A percentile compares a stretch with the other conserved stretches of the same genome.
phyloP scores from a whole-genome alignment of 2,888 invertebrate species.

The Tenthredo livida region DNA sequence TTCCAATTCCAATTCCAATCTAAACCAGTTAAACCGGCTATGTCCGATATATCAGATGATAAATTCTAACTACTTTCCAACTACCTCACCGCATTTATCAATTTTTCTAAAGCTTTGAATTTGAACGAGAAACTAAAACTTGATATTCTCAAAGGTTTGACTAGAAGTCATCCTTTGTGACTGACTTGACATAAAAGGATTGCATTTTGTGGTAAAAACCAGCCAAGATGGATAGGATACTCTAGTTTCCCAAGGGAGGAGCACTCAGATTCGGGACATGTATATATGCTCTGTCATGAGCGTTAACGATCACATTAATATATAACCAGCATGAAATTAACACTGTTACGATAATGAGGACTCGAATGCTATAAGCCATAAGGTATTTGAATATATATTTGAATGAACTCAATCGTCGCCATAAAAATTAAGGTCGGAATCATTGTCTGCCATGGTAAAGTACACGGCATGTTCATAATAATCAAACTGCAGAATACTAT shows the following conservation, averaged over 20 bases:
- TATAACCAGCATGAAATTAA: constrained; percentile 14
- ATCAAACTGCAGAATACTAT: too few species aligned
- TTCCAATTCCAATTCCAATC: background rate
- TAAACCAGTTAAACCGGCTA: background rate
- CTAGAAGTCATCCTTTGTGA: background rate
- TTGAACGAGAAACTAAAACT: background rate
- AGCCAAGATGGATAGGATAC: background rate
- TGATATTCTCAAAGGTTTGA: background rate
- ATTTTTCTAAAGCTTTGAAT: background rate
- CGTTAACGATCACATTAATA: constrained; percentile 5
- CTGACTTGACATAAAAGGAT: background rate
- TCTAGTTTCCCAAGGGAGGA: background rate
- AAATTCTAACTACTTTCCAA: background rate
- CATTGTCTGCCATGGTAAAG: background rate
- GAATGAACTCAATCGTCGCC: background rate
- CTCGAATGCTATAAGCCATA: background rate
- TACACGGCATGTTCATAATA: too few species aligned
- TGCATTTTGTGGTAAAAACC: background rate
- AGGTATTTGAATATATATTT: background rate
- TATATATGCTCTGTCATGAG: background rate
- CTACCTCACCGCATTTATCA: background rate
- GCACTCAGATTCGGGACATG: background rate
- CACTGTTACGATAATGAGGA: background rate
- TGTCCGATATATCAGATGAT: background rate
- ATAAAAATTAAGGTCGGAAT: background rate